Base-by-base conservation (phyloP, 2,113 vertebrate species). In the Periophthalmus modestus region DNA sequence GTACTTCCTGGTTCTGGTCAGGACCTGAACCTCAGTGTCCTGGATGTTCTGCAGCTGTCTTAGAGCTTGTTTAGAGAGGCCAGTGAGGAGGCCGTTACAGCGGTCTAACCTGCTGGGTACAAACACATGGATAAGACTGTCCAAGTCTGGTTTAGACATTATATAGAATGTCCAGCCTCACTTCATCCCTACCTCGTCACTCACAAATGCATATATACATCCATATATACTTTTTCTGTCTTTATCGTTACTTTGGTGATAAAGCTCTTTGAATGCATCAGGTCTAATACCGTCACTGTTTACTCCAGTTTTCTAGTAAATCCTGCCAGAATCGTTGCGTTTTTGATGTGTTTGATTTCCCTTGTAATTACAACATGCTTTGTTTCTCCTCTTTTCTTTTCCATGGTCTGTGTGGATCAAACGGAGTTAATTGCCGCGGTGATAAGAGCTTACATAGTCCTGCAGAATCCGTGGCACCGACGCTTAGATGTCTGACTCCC, bases 351-450 rank as follows among this genome's bases (percentile, higher is more conserved):
- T 77, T 33, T 70, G 72, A 85, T 82, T 61, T 46, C 59, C 59
- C 59, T 66, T 72, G 57, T 54, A 66, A 52, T 85, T 78, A 47
- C 46, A 72, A 54, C 24, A 18, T 36, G 50, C 58, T 65, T 66
- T 82, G 76, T 82, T 71, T 77, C 71, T 66, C 43, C 47, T 65
- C 57, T 71, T 21, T 54, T 82, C 71, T 74, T 59, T 39, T 80
- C 52, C 84, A 81, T 46, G 83, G 66, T 82, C 73, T 67, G 69
- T 1, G 2, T 43, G 52, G 36, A 67, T 77, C 81, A 87, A 88
- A 85, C 83, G 78, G 66, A 72, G 83, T 83, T 90, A 89, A 89
- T 89, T 83, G 78, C 9, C 66, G 69, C 18, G 1, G 61, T 61
- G 87, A 89, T 90, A 86, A 87, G 84, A 52, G 57, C 39, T 14